Conservation (phyloP, 2,797 vertebrate species). For the Acanthopagrus latus region DNA sequence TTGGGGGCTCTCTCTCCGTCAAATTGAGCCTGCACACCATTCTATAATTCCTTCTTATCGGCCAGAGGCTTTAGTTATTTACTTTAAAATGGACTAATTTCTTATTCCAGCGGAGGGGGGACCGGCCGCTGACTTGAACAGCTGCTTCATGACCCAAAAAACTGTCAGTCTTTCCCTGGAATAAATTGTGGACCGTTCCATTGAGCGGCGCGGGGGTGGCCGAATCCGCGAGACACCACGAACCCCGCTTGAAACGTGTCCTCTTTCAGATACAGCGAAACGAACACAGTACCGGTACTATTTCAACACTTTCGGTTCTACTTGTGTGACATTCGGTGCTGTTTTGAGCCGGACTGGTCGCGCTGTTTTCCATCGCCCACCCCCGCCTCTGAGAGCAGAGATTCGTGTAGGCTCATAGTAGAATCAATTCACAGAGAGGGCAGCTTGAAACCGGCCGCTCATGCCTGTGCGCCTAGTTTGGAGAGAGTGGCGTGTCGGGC, state of each 20-base stretch:
- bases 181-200: conserved; percentile 92
- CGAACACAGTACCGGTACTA: fast-evolving
- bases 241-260: not conserved
- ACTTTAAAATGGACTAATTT: conserved; percentile 92
- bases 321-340: not conserved
- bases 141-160: conserved; percentile 95
- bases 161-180: conserved; percentile 95
- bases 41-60: conserved; percentile 88
- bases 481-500: conserved; percentile 85
- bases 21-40: conserved; percentile 83
- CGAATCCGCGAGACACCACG: fast-evolving
- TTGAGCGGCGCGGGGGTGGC: conserved; percentile 64
- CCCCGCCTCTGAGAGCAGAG: conserved; percentile 71
- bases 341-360: not conserved
- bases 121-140: conserved; percentile 86
- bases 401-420: conserved; percentile 88
- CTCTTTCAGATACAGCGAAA: fast-evolving
- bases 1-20: conserved; percentile 75
- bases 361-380: conserved; percentile 10
- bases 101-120: conserved; percentile 90
- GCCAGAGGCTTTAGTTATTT: conserved; percentile 86
- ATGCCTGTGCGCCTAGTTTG: conserved; percentile 80
- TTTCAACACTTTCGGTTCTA: fast-evolving
- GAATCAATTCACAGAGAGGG: conserved; percentile 91
- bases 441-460: conserved; percentile 87